Evolutionary conservation across 2,113 vertebrate genomes (phyloP).

Genomic region (Urocolius indicus): DNA sequence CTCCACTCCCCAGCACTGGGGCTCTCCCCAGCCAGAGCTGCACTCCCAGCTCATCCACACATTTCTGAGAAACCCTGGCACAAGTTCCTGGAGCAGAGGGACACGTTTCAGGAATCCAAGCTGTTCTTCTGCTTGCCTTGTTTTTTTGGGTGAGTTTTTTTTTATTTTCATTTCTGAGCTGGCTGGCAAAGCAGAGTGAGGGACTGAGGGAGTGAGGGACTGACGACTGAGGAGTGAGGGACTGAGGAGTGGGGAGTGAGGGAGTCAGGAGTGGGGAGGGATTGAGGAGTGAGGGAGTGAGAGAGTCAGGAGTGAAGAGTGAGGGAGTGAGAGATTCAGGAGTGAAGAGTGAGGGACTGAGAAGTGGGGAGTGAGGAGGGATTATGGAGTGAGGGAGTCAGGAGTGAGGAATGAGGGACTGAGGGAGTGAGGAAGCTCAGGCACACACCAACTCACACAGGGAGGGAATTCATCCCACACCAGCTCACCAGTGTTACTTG

Average conservation of each 20-base stretch:
- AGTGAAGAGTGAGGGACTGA: too few species aligned
- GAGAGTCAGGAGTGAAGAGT: too few species aligned
- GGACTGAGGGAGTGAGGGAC: too few species aligned
- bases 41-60: slow-evolving; percentile 64
- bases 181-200: neutral
- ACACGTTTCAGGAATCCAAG: slow-evolving; percentile 74
- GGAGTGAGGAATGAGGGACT: too few species aligned
- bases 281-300: too few species aligned
- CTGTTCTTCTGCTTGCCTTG: neutral
- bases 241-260: too few species aligned
- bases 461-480: too few species aligned
- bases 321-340: too few species aligned
- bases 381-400: too few species aligned
- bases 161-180: neutral
- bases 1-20: neutral
- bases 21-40: neutral
- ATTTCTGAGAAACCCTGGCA: slow-evolving; percentile 77
- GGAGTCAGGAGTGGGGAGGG: too few species aligned
- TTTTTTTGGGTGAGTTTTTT: neutral
- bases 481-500: slow-evolving; percentile 25
- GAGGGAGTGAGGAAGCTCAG: neutral
- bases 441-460: neutral
- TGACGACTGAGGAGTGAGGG: too few species aligned
- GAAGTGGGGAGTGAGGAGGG: too few species aligned
- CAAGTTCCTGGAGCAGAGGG: slow-evolving; percentile 47